phyloP scores from a whole-genome alignment of 2,113 vertebrate genomes.

The Theropithecus gelada region DNA sequence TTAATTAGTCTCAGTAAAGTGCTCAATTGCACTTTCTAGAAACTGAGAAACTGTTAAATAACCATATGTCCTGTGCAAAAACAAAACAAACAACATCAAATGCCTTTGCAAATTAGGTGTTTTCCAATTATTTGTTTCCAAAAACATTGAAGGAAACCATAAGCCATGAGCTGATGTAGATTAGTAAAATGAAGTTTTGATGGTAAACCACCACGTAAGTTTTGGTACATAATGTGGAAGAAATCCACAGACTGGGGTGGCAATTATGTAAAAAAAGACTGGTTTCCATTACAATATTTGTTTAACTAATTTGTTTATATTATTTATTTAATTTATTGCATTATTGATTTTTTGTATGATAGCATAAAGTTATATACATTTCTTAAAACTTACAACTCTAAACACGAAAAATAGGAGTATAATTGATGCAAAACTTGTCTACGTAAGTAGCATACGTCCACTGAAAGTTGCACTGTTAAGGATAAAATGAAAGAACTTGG shows the following conservation, averaged over 20 bases:
- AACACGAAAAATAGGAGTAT: not conserved
- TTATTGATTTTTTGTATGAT: not conserved
- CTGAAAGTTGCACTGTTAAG: too few relatives aligned
- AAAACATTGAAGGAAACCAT: not conserved
- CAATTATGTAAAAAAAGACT: not conserved
- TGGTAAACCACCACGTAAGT: not conserved
- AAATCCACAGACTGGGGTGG: not conserved
- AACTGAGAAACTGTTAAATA: not conserved
- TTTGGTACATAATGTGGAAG: not conserved
- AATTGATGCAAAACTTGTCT: not conserved
- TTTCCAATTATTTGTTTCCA: not conserved
- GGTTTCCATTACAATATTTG: not conserved
- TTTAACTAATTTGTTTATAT: not conserved
- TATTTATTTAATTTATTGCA: not conserved
- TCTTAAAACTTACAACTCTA: not conserved
- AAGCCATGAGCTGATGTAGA: not conserved
- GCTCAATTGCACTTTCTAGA: not conserved
- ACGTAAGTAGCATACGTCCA: not conserved
- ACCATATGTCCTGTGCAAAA: not conserved
- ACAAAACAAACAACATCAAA: not conserved
- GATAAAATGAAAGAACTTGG: not conserved
- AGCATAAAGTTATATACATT: not conserved
- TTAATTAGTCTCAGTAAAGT: not conserved
- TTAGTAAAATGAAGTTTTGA: not conserved
- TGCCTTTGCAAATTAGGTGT: not conserved